Base-by-base conservation (phyloP, 2,797 vertebrate species). In the Poecile montanus region DNA sequence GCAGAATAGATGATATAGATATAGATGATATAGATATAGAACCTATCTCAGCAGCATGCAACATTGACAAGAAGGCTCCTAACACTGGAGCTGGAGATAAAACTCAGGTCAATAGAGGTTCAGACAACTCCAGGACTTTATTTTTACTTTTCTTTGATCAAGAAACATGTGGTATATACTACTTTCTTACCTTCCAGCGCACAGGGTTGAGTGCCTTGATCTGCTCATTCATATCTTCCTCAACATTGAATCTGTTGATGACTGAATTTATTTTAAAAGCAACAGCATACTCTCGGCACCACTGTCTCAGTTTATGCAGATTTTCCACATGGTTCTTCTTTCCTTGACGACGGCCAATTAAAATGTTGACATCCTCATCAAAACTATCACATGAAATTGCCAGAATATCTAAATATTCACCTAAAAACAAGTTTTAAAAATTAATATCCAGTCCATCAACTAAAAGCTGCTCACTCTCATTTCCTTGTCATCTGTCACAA, bases 241-340 rank as follows among this genome's bases (percentile, higher is more conserved):
- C 98, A 51, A 98, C 66, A 13, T 99, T 99, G 96, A 98, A 99
- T 38, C 97, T 98, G 93, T 99, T 99, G 93, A 99, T 98, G 76
- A 99, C 99, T 0, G 99, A 99, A 91, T 99, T 99, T 95, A 99
- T 98, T 96, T 99, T 99, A 97, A 99, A 99, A 9, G 99, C 99
- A 90, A 99, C 99, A 73, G 97, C 98, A 48, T 99, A 99, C 5
- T 99, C 92, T 36, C 82, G 93, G 92, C 99, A 99, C 99, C 99
- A 99, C 32, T 34, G 88, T 34, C 98, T 94, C 67, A 99, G 97
- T 88, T 98, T 99, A 45, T 97, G 97, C 6, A 99, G 98, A 74
- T 98, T 99, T 68, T 99, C 98, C 18, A 99, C 91, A 2, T 99
- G 99, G 94, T 98, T 99, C 93, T 98, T 99, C 66, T 88, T 98